Percentiles rank a stretch among this genome's conserved stretches.
These are phyloP conservation scores for Crotalus viridis DNA, from an alignment of 2,113 vertebrate genomes.

Conservation along the genomic window DNA sequence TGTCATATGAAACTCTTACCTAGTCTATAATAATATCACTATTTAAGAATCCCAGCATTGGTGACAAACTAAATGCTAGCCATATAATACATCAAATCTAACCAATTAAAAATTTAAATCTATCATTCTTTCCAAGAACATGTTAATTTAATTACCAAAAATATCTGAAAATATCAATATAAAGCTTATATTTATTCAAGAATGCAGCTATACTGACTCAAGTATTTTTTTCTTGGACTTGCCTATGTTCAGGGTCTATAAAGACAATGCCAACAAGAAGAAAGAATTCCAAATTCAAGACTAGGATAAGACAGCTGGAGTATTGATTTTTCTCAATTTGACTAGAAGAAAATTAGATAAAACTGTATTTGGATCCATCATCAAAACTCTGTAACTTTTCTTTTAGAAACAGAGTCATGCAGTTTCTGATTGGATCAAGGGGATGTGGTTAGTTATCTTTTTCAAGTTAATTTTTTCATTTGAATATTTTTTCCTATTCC, in stretches of 20 bases:
- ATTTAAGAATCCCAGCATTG: neutral
- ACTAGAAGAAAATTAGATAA: neutral
- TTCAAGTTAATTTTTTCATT: neutral
- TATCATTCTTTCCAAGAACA: neutral
- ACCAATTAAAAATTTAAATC: neutral
- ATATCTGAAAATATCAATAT: neutral
- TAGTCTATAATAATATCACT: neutral
- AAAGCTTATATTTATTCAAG: neutral
- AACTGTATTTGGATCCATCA: neutral
- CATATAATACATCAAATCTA: neutral
- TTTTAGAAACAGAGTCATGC: neutral
- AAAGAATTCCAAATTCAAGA: neutral
- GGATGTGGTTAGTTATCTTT: neutral
- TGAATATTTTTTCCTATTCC: neutral
- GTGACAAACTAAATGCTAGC: neutral
- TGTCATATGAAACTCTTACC: neutral
- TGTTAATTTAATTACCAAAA: neutral
- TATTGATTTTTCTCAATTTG: neutral
- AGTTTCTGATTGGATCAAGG: neutral
- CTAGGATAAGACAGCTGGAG: neutral
- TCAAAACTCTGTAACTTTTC: neutral
- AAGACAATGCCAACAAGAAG: neutral
- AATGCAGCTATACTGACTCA: neutral
- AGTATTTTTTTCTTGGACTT: neutral
- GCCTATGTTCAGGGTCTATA: neutral